Percentiles rank a stretch among this genome's conserved stretches.
Conservation (phyloP, 1,140 invertebrate species). For the Meloidogyne exigua region DNA sequence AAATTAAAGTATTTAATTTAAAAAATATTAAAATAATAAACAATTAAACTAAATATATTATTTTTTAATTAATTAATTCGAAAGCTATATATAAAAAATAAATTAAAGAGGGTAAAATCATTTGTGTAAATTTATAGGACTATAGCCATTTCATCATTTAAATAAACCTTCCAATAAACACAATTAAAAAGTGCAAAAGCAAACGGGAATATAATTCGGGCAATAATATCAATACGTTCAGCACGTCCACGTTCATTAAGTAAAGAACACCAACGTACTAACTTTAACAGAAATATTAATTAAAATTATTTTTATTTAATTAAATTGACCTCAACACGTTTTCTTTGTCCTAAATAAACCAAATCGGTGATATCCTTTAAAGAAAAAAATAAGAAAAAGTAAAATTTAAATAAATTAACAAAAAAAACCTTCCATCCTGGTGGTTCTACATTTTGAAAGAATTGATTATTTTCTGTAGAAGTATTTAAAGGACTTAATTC, state of each 20-base stretch:
- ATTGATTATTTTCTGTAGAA: constrained; percentile 29
- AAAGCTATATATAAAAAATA: neutral
- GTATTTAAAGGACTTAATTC: constrained; percentile 41
- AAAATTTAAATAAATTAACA: neutral
- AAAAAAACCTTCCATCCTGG: constrained; percentile 57
- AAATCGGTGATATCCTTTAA: constrained; percentile 52
- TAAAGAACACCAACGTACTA: constrained; percentile 60
- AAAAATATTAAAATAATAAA: too few species aligned
- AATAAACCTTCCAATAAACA: constrained; percentile 70
- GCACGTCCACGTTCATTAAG: constrained; percentile 59
- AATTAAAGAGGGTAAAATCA: neutral
- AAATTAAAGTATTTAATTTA: neutral
- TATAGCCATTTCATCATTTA: neutral
- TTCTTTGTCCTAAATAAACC: constrained; percentile 56
- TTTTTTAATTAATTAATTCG: too few species aligned
- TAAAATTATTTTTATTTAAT: neutral
- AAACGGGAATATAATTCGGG: constrained; percentile 68
- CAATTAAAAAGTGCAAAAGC: constrained; percentile 80
- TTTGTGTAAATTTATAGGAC: neutral
- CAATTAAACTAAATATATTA: too few species aligned
- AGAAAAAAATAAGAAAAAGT: neutral
- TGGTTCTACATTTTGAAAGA: constrained; percentile 45
- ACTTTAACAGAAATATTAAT: neutral
- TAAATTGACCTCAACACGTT: constrained; percentile 53
- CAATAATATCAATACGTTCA: constrained; percentile 63